These are phyloP conservation scores for Eupithecia tripunctaria DNA, from an alignment of 2,888 invertebrate genomes.

Conservation along the genomic window DNA sequence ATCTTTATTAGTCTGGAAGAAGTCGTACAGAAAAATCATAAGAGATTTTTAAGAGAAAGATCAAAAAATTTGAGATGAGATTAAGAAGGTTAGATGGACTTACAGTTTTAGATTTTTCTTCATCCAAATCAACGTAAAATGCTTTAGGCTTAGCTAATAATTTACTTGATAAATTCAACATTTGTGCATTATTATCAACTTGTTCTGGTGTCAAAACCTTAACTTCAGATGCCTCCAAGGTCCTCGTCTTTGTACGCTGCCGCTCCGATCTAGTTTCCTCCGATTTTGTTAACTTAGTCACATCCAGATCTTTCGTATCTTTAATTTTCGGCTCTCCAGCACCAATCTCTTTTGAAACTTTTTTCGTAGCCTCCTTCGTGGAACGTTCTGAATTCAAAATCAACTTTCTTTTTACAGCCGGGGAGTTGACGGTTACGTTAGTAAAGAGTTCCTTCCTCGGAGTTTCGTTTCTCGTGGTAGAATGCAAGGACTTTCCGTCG, in stretches of 20 bases:
- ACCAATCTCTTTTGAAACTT: slow-evolving; percentile 30
- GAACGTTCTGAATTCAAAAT: slow-evolving; percentile 45
- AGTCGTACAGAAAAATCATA: not conserved
- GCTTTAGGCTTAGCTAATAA: slow-evolving; percentile 72
- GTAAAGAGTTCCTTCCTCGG: slow-evolving; percentile 52
- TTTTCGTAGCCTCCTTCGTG: slow-evolving; percentile 32
- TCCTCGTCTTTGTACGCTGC: slow-evolving; percentile 72
- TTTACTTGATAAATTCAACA: slow-evolving; percentile 64
- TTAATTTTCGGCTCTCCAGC: slow-evolving; percentile 32
- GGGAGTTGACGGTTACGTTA: slow-evolving; percentile 72
- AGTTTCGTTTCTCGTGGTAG: slow-evolving; percentile 46
- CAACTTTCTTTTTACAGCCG: slow-evolving; percentile 58
- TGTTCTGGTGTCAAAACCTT: slow-evolving; percentile 65
- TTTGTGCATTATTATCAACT: slow-evolving; percentile 71
- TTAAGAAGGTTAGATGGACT: slow-evolving; percentile 10
- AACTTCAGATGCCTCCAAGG: slow-evolving; percentile 74
- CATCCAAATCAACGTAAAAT: slow-evolving; percentile 71
- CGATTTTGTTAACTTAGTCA: slow-evolving; percentile 28
- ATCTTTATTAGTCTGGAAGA: slow-evolving; percentile 36
- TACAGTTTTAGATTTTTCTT: slow-evolving; percentile 52
- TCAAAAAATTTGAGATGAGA: not conserved
- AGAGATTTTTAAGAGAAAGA: not conserved
- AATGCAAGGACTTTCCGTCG: slow-evolving; percentile 44
- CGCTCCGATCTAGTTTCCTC: slow-evolving; percentile 43
- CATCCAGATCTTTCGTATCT: slow-evolving; percentile 25